These are phyloP conservation scores for Xanthorhoe spadicearia DNA, from an alignment of 2,888 invertebrate species.

Conservation along the genomic window DNA sequence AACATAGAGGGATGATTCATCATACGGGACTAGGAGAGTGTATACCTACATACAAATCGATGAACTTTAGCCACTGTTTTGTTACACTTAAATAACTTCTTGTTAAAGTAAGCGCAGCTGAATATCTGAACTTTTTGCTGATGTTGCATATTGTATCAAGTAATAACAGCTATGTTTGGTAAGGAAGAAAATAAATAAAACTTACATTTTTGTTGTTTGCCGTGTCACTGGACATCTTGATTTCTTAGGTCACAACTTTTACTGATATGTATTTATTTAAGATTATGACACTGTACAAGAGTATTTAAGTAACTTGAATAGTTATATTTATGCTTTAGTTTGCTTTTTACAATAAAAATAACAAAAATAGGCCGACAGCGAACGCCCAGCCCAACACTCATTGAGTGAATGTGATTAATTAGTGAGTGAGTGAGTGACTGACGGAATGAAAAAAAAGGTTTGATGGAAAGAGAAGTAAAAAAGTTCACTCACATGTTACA, in stretches of 20 bases:
- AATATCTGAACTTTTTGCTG: background rate
- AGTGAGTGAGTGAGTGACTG: background rate
- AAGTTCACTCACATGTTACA: too few relatives aligned
- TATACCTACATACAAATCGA: conserved; percentile 12
- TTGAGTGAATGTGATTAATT: conserved; percentile 13
- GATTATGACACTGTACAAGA: conserved; percentile 1
- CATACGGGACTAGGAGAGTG: background rate
- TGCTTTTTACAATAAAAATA: conserved; percentile 28
- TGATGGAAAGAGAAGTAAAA: too few relatives aligned
- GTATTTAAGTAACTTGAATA: background rate
- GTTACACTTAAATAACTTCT: background rate
- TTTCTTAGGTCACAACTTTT: conserved; percentile 29
- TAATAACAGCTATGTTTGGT: background rate
- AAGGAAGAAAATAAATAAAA: conserved; percentile 10
- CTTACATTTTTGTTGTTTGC: conserved; percentile 84
- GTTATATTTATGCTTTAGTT: background rate
- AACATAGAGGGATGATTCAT: conserved; percentile 26
- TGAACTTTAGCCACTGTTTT: conserved; percentile 6
- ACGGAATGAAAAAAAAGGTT: too few relatives aligned
- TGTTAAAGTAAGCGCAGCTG: background rate
- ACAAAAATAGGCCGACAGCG: conserved; percentile 36
- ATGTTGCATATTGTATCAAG: background rate
- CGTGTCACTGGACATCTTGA: conserved; percentile 85
- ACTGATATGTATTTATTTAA: conserved; percentile 28
- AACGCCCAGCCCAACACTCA: conserved; percentile 36